These are phyloP conservation scores for Megalonaias nervosa DNA, from an alignment of 1,140 invertebrate species.

Conservation along the genomic window DNA sequence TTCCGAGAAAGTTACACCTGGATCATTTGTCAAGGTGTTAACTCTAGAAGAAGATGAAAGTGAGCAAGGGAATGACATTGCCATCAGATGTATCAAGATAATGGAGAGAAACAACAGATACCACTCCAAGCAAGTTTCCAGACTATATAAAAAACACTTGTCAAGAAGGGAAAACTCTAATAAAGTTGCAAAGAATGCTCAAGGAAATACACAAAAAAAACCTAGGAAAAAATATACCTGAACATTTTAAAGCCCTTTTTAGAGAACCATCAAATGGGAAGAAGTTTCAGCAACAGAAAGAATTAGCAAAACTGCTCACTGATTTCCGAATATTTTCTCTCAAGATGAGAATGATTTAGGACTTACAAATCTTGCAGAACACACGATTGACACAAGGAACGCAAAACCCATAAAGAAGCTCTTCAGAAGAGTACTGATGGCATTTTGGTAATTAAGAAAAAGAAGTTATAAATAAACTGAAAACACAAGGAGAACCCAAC, in stretches of 20 bases:
- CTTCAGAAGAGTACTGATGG: constrained; percentile 34
- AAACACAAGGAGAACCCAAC: constrained; percentile 25
- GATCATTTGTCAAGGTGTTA: too few relatives aligned
- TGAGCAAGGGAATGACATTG: background rate
- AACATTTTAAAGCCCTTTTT: background rate
- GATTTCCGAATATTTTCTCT: background rate
- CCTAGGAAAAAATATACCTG: background rate
- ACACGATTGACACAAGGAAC: constrained; percentile 39
- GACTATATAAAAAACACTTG: background rate
- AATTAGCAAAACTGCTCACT: constrained; percentile 1
- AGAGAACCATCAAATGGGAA: background rate
- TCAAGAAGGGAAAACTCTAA: background rate
- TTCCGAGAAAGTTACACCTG: too few relatives aligned
- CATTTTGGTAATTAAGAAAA: background rate
- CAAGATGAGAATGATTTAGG: too few relatives aligned
- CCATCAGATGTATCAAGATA: background rate
- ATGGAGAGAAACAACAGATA: background rate
- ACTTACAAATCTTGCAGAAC: background rate
- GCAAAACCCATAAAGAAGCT: constrained; percentile 32
- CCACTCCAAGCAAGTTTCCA: background rate
- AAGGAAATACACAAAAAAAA: background rate
- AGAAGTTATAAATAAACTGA: background rate
- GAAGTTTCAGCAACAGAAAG: background rate
- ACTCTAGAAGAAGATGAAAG: too few relatives aligned
- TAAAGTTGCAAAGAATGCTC: too few relatives aligned